These are phyloP conservation scores for Pentamera pediparva DNA, from an alignment of 53 echinoderm and acorn worm species.

Conservation along the genomic window DNA sequence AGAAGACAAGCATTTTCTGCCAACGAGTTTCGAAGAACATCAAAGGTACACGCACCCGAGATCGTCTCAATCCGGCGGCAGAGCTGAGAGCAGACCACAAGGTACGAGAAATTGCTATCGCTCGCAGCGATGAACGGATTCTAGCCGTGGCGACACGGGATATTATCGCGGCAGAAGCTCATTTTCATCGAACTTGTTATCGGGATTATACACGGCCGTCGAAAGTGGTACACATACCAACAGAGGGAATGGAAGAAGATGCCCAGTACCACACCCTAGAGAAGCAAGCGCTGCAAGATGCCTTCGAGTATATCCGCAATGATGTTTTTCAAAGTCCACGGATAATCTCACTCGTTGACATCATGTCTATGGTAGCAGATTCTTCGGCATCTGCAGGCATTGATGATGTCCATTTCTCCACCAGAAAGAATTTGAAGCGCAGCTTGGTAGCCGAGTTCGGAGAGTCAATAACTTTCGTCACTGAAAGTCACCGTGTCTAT, in stretches of 20 bases:
- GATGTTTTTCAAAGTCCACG: slow-evolving; percentile 18
- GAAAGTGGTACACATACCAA: neutral
- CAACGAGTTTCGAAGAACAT: too few species aligned
- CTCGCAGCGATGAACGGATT: too few species aligned
- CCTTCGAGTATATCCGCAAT: slow-evolving; percentile 23
- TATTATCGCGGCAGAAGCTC: too few species aligned
- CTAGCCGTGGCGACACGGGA: too few species aligned
- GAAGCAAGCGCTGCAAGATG: slow-evolving; percentile 3
- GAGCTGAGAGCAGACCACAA: too few species aligned
- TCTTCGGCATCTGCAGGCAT: slow-evolving; percentile 20
- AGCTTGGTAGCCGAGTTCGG: slow-evolving; percentile 35
- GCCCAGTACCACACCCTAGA: too few species aligned
- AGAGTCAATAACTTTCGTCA: slow-evolving; percentile 11
- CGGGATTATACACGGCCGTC: slow-evolving; percentile 15
- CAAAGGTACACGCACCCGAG: too few species aligned
- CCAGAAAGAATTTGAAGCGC: slow-evolving; percentile 39
- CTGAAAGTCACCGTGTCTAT: neutral
- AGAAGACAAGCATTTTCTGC: too few species aligned
- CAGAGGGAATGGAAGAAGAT: too few species aligned
- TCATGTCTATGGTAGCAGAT: slow-evolving; percentile 14
- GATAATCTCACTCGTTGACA: slow-evolving; percentile 20
- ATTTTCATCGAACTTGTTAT: too few species aligned
- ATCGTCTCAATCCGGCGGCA: too few species aligned
- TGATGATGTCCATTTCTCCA: neutral
- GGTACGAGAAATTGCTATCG: too few species aligned